Evolutionary conservation across 2,797 vertebrate species (phyloP), one percentile per base, ranked within the genome.

Genomic region (Melanotaenia nigrans): DNA sequence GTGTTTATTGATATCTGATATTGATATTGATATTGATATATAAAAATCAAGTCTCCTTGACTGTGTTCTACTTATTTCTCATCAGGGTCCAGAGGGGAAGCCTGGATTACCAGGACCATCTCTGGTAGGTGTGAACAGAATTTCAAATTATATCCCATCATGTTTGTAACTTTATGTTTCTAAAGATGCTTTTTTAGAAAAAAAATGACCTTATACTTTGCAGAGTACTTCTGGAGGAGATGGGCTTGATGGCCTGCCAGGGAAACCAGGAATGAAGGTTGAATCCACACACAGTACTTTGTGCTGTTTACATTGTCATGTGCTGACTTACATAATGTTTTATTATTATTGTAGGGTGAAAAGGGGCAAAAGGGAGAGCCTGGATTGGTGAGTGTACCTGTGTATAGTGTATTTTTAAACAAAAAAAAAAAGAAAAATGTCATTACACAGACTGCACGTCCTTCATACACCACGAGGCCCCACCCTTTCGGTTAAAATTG

Each of bases 61-160:
- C n/a, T 47, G 1, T 42, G 18, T 28, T 22, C 0, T 60, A 1
- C 38, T 13, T 78, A 0, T 40, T 0, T 85, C 13, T 84, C 7
- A 87, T 45, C 57, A 95, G 95, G 95, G 95, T 76, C 91, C 90
- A 54, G 94, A 94, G 40, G 95, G 95, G 28, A 94, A 89, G 72
- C 94, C 94, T 55, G 95, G 94, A 67, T 73, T 87, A 74, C 93
- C 94, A 12, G 94, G 91, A 68, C 25, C 78, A 22, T 77, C 90
- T 45, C 14, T 68, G 90, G 94, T 95, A 82, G 20, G 84, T 92
- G 65, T 58, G 49, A 74, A 1, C 1, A 42, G 45, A 35, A 32
- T 42, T 47, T 66, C 2, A 9, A 28, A 63, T 35, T 0, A 0
- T 5, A 38, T 28, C 12, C 8, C 1, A 0, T 11, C 16, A 28